Base-by-base conservation (phyloP, 1,140 invertebrate genomes). In the Ditylenchus dipsaci region DNA sequence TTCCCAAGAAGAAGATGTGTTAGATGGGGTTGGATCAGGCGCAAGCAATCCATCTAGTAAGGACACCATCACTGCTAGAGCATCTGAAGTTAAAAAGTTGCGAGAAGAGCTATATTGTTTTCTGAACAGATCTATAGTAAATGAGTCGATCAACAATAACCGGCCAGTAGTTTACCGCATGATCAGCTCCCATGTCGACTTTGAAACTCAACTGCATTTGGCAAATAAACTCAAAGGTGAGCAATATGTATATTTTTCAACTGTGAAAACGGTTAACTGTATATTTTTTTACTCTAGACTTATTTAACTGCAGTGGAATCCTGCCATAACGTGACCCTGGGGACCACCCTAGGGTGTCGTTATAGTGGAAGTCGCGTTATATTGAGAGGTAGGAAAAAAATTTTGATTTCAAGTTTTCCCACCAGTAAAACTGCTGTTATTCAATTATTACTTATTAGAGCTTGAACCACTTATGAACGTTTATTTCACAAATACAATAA, bases 191-290 rank as follows among this genome's bases (percentile, higher is more conserved):
- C 74, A 76, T 56, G 65, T 69, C 3, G 74, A 76, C 23, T 76
- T 76, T 47, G 69, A 76, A n/a, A 74, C 76, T 23, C 75, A 76
- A 49, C 38, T 76, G 19, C 57, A 65, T 30, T 38, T 76, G 30
- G 75, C 74, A 1, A 62, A 58, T 3, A 58, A 71, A 57, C 45
- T 76, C 0, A 69, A 63, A 53, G 49, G 49, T 53, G 3, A 38
- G 11, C 11, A 5, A n/a, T 38, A 5, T 26, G 68, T 45, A 57
- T 11, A 56, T 57, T 5, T 38, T 38, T 11, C 33, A 3, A 38
- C 33, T 5, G 33, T 11, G 33, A 38, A 38, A n/a, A n/a, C n/a
- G n/a, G n/a, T n/a, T n/a, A n/a, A n/a, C n/a, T n/a, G n/a, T n/a
- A n/a, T n/a, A n/a, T n/a, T n/a, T n/a, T n/a, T n/a, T n/a, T n/a